A percentile compares a stretch with the other conserved stretches of the same genome.
These are phyloP conservation scores for Ameiurus melas DNA, from an alignment of 2,113 vertebrate genomes.

Conservation along the genomic window DNA sequence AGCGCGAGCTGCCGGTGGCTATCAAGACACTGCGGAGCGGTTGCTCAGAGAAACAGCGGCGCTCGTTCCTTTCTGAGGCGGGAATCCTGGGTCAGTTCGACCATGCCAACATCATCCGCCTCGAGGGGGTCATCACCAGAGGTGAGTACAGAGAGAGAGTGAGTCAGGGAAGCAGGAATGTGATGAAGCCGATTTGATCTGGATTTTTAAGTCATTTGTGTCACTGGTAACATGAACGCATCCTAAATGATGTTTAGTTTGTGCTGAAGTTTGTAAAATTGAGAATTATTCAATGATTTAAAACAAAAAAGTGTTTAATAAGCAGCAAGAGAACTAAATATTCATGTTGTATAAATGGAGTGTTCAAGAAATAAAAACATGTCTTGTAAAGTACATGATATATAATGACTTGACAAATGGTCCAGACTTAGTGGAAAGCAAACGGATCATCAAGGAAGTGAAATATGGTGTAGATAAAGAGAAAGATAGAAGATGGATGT, in stretches of 20 bases:
- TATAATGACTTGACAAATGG: neutral
- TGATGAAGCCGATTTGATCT: neutral
- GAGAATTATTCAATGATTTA: too few species aligned
- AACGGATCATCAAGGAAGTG: neutral
- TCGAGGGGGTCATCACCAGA: conserved; percentile 91
- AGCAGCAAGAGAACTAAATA: neutral
- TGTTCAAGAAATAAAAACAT: too few species aligned
- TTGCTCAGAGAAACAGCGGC: conserved; percentile 84
- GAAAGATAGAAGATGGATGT: neutral
- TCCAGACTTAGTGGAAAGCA: neutral
- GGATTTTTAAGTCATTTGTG: neutral
- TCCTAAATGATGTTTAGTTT: neutral
- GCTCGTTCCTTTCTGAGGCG: conserved; percentile 84
- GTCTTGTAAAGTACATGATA: neutral
- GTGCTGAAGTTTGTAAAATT: neutral
- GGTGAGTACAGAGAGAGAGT: conserved; percentile 66
- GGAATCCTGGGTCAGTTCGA: conserved; percentile 94
- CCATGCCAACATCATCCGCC: conserved; percentile 86
- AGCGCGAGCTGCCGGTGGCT: conserved; percentile 86
- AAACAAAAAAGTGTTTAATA: too few species aligned
- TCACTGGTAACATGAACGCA: neutral
- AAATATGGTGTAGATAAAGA: neutral
- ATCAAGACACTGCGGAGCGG: conserved; percentile 84
- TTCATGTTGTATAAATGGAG: too few species aligned
- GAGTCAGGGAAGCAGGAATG: neutral